Evolutionary conservation across 2,797 vertebrate genomes (phyloP), one percentile per base, ranked within the genome.

Genomic region (Myotis planiceps): DNA sequence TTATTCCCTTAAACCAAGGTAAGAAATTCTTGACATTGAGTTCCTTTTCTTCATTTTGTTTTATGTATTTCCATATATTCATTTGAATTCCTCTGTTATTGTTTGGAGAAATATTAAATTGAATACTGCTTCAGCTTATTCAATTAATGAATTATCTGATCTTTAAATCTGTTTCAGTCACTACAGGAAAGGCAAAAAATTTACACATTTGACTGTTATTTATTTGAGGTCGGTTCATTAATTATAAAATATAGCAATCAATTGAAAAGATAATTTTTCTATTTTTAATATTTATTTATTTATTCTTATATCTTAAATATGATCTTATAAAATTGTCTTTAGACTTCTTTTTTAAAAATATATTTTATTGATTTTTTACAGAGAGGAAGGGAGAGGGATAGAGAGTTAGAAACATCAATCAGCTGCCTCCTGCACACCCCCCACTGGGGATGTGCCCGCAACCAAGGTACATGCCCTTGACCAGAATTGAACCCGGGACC

Each of bases 1-100:
- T 99, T 60, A 99, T 99, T 98, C 99, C 99, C 97, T 98, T 99
- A 88, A 99, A 99, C 74, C 98, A 98, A 98, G 99, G 99, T 99
- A 99, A 99, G 98, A 90, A 96, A 90, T 74, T 45, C 12, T 45
- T 45, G 23, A 2, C 29, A 79, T 19, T n/a, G 18, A 18, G 12
- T 83, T 65, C 0, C 1, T 80, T 94, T 37, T 85, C 6, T 71
- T 51, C 6, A 53, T 51, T 85, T 65, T 80, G 7, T 18, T 95
- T 37, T 58, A 60, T 65, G 4, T 89, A 15, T 14, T 27, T 51
- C 15, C 7, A 0, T 51, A 1, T 47, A 32, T 42, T 84, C 10
- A 18, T 78, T 72, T 87, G 10, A 68, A 79, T 9, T 81, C 1
- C 6, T 15, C 25, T 95, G 4, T 25, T 37, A 9, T 27, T 53